Evolutionary conservation across 2,113 vertebrate species (phyloP).

Genomic region (Smithornis capensis): DNA sequence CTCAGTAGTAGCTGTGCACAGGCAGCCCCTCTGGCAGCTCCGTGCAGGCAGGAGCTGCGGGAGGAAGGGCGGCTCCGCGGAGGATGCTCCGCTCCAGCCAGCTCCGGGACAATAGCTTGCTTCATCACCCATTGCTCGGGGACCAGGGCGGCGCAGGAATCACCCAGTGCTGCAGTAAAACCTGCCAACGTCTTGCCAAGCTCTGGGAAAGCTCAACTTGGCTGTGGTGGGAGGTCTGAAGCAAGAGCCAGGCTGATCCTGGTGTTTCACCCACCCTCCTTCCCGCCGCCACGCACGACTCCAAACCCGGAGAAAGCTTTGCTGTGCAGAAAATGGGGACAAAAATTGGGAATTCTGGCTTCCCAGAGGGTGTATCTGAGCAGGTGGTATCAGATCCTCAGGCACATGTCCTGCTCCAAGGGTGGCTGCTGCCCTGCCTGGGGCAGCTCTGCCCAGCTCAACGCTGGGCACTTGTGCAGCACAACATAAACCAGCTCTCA

Average conservation of each 20-base stretch:
- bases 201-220: neutral
- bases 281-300: rapidly evolving
- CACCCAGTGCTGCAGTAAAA: neutral
- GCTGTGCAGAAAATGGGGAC: rapidly evolving
- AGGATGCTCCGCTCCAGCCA: neutral
- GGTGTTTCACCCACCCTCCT: neutral
- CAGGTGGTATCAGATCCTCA: neutral
- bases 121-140: neutral
- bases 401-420: neutral
- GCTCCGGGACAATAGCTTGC: conserved; percentile 45
- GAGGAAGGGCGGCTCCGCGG: conserved; percentile 8
- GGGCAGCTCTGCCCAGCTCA: rapidly evolving
- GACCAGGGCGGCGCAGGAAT: neutral
- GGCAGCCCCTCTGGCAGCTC: neutral
- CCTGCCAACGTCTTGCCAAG: neutral
- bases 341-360: neutral
- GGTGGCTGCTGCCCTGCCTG: neutral
- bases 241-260: neutral
- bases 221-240: conserved; percentile 27
- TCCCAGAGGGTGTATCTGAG: rapidly evolving
- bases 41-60: neutral
- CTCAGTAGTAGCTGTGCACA: neutral
- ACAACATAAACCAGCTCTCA: neutral
- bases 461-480: neutral
- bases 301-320: rapidly evolving